These are phyloP conservation scores for Megastigmus dorsalis DNA, from an alignment of 2,888 invertebrate genomes.

Conservation along the genomic window DNA sequence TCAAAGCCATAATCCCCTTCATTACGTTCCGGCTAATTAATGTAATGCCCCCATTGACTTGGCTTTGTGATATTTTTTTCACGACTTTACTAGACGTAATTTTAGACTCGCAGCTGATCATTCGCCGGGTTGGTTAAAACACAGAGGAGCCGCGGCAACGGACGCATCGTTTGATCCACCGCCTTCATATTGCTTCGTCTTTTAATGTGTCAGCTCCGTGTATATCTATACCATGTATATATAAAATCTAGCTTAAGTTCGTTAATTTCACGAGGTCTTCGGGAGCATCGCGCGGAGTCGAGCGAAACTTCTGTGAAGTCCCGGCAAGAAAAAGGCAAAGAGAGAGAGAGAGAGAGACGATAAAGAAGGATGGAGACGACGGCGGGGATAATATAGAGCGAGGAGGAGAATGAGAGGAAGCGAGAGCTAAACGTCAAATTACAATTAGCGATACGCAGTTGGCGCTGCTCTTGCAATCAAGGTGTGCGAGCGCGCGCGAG, in stretches of 20 bases:
- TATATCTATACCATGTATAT: too few species aligned
- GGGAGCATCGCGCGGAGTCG: slow-evolving; percentile 48
- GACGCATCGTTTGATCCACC: slow-evolving; percentile 45
- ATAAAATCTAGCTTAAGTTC: slow-evolving; percentile 67
- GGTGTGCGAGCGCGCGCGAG: slow-evolving; percentile 9
- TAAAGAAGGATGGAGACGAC: slow-evolving; percentile 55
- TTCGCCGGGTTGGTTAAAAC: neutral
- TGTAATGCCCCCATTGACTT: neutral
- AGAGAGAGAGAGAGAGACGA: neutral
- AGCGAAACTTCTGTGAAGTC: slow-evolving; percentile 53
- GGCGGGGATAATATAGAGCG: neutral
- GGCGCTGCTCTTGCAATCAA: slow-evolving; percentile 57
- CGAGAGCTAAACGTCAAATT: slow-evolving; percentile 68
- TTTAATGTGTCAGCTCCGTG: slow-evolving; percentile 3
- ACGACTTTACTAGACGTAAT: slow-evolving; percentile 18
- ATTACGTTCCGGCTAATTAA: slow-evolving; percentile 20
- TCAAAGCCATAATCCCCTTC: slow-evolving; percentile 10
- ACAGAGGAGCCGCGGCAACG: neutral
- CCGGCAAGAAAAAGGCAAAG: slow-evolving; percentile 57
- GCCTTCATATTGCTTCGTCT: slow-evolving; percentile 7
- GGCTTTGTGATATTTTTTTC: slow-evolving; percentile 2
- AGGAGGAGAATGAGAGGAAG: slow-evolving; percentile 59
- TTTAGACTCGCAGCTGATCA: slow-evolving; percentile 31
- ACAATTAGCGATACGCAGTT: slow-evolving; percentile 69
- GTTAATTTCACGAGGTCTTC: slow-evolving; percentile 67